Evolutionary conservation across 2,113 vertebrate species (phyloP).

Genomic region (Neodon shergylaensis): DNA sequence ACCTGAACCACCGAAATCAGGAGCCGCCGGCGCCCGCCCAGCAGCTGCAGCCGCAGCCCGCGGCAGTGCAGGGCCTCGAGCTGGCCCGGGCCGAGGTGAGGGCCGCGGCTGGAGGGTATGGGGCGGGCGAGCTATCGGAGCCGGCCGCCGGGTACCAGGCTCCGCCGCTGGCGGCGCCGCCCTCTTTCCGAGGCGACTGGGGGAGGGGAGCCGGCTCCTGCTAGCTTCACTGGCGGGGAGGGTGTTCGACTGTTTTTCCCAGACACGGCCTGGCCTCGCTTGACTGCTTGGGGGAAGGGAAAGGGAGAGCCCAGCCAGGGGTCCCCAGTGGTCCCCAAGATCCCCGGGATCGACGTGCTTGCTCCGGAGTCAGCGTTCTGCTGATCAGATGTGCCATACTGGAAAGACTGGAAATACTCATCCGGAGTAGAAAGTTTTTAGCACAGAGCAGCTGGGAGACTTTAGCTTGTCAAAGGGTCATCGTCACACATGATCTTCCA

Average conservation of each 20-base stretch:
- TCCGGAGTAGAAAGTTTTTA: conserved; percentile 47
- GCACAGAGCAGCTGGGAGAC: neutral
- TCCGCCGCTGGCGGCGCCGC: neutral
- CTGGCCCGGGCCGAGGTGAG: conserved; percentile 80
- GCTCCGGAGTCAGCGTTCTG: neutral
- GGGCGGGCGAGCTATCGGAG: conserved; percentile 55
- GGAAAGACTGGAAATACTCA: neutral
- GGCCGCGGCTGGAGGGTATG: neutral
- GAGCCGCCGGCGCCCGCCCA: conserved; percentile 73
- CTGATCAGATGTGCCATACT: neutral
- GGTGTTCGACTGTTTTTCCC: neutral
- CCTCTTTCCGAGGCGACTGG: neutral
- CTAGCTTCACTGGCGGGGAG: neutral
- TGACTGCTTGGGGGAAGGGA: neutral
- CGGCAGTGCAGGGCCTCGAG: conserved; percentile 75
- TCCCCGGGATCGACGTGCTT: neutral
- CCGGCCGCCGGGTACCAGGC: conserved; percentile 23
- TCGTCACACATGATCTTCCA: too few relatives aligned
- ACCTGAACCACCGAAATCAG: conserved; percentile 72
- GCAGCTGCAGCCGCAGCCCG: conserved; percentile 77
- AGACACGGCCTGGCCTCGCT: neutral
- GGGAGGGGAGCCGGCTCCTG: neutral
- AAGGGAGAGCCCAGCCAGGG: neutral
- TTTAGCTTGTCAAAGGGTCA: neutral
- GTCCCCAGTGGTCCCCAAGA: neutral